Percentiles rank a stretch among this genome's conserved stretches.
These are phyloP conservation scores for Osmoderma eremita DNA, from an alignment of 2,888 invertebrate genomes.

Conservation along the genomic window DNA sequence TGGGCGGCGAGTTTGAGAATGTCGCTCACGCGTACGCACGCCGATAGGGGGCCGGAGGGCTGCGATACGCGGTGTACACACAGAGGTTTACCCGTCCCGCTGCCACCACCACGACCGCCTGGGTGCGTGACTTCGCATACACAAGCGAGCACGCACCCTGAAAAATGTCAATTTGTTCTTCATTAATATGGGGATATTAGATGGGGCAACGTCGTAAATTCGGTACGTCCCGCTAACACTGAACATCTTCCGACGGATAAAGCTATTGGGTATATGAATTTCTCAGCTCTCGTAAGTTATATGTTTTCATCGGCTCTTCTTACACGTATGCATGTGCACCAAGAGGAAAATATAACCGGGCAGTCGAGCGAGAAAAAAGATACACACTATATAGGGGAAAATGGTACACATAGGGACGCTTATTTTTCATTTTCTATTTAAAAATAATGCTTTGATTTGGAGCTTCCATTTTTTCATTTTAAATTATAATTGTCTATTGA, in stretches of 20 bases:
- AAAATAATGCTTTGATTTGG: too few species aligned
- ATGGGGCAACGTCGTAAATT: conserved; percentile 60
- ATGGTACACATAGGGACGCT: too few species aligned
- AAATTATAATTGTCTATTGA: too few species aligned
- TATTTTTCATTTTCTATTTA: too few species aligned
- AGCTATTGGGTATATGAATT: conserved; percentile 11
- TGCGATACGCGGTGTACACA: conserved; percentile 50
- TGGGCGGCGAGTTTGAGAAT: conserved; percentile 54
- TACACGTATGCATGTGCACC: too few species aligned
- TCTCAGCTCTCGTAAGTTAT: too few species aligned
- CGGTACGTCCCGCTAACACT: conserved; percentile 38
- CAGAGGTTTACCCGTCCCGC: conserved; percentile 52
- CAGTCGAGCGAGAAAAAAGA: too few species aligned
- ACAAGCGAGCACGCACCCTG: conserved; percentile 63
- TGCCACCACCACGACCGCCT: conserved; percentile 49
- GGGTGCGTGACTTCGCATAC: conserved; percentile 63
- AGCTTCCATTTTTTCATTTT: too few species aligned
- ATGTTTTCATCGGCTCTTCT: too few species aligned
- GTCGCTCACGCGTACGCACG: conserved; percentile 55
- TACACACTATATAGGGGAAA: too few species aligned
- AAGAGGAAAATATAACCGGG: too few species aligned
- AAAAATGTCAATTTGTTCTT: conserved; percentile 66
- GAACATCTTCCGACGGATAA: conserved; percentile 4
- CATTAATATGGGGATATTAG: conserved; percentile 64
- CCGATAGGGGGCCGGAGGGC: conserved; percentile 35